Evolutionary conservation across 2,888 invertebrate genomes (phyloP), one percentile per base, ranked within the genome.

Genomic region (Aleiodes leptofemur): DNA sequence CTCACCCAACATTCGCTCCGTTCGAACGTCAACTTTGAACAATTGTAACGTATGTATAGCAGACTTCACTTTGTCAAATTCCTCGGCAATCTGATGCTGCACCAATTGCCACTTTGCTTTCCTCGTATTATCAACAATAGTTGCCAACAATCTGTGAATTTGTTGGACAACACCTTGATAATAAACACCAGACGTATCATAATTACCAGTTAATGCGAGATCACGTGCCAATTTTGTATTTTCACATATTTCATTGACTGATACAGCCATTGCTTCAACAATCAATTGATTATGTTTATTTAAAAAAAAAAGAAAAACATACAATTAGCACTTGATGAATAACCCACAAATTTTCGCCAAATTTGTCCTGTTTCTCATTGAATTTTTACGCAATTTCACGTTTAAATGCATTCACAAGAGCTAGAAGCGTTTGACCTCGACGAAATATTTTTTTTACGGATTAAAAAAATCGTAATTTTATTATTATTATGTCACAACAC

Each of bases 151-250:
- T 84, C 95, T 93, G 84, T 96, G 95, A 83, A 99, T 95, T 92
- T 97, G 96, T 89, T 97, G 96, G 76, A 98, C 93, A 9, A 96
- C 95, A 71, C 97, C 96, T 89, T 98, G 96, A 89, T 98, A 98
- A 90, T 97, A 98, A 76, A 98, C 96, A 81, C 95, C 93, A 31
- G 98, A 96, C 79, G 96, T 96, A 87, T 98, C 98, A 88, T 99
- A 99, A 90, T 98, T 97, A 29, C 98, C 98, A 88, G 96, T 94
- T 86, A 98, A 91, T 78, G 97, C 96, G 94, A 96, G 96, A 92
- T 99, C 98, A 86, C 98, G 92, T 75, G 97, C 98, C 90, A 97
- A 91, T 90, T 96, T 97, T 77, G 97, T 96, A 91, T 97, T 98
- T 91, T 98, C 97, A 92, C 95, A 95, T 91, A 97, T 96, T 92